Conservation (phyloP, 2,888 invertebrate genomes). For the Clepsis dumicolana region DNA sequence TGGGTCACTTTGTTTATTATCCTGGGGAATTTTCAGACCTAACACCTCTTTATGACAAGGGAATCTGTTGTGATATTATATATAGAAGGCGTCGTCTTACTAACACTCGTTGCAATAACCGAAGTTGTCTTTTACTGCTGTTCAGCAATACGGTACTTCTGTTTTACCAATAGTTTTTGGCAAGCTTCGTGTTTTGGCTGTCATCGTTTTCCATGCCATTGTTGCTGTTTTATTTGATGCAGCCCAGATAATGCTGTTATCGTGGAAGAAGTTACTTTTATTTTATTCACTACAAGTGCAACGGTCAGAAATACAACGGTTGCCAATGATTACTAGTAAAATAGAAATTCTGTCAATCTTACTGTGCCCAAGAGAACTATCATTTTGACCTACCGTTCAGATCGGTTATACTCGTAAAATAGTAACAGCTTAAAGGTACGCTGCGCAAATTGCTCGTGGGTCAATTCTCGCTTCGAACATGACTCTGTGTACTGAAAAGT, state of each 20-base stretch:
- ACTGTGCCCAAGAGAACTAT: too few relatives aligned
- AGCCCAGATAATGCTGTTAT: too few relatives aligned
- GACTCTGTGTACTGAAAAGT: neutral
- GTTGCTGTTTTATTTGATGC: neutral
- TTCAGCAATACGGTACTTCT: neutral
- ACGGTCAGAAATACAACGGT: too few relatives aligned
- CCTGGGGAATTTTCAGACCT: conserved; percentile 40
- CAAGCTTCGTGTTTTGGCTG: neutral
- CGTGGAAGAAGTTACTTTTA: too few relatives aligned
- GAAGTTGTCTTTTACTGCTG: neutral
- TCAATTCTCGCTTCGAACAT: neutral
- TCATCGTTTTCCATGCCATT: neutral
- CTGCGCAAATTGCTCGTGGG: too few relatives aligned
- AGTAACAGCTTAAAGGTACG: neutral
- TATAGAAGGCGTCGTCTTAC: conserved; percentile 19
- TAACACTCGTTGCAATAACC: neutral
- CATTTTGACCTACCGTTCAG: too few relatives aligned
- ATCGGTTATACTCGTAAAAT: neutral
- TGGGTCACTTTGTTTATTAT: conserved; percentile 60
- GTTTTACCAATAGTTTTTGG: neutral
- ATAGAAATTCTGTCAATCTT: too few relatives aligned
- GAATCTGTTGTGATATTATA: conserved; percentile 39
- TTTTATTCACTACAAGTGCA: too few relatives aligned
- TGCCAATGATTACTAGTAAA: too few relatives aligned
- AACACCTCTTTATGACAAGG: conserved; percentile 42